phyloP scores from a whole-genome alignment of 64 coral and sea anemone genomes.

The Stichodactyla mertensii region DNA sequence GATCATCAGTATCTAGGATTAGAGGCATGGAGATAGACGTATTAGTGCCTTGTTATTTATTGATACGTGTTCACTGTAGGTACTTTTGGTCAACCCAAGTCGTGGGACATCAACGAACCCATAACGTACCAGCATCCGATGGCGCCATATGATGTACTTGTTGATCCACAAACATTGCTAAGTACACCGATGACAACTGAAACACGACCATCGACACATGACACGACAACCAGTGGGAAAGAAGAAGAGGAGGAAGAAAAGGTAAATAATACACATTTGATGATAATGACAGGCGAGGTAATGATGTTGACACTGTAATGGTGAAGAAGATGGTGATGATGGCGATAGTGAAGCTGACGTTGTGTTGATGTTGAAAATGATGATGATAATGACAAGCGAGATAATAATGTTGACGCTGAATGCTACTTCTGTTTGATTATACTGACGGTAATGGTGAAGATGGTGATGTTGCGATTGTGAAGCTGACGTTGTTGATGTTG shows the following conservation, averaged over 20 bases:
- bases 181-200: constrained; percentile 14
- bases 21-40: too few relatives aligned
- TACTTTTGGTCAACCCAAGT: constrained; percentile 94
- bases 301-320: background rate
- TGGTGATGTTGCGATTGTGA: background rate
- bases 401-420: too few relatives aligned
- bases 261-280: background rate
- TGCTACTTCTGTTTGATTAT: background rate
- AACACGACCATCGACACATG: background rate
- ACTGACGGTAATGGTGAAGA: background rate
- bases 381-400: background rate
- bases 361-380: too few relatives aligned
- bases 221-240: background rate
- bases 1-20: background rate
- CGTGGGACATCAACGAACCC: constrained; percentile 86
- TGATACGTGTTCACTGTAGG: constrained; percentile 35
- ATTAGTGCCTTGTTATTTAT: background rate
- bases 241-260: constrained; percentile 18
- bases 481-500: background rate
- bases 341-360: too few relatives aligned
- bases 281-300: background rate
- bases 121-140: constrained; percentile 89
- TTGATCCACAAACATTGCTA: constrained; percentile 81
- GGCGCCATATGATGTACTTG: constrained; percentile 97
- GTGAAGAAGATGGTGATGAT: background rate